phyloP scores from a whole-genome alignment of 2,797 vertebrate genomes.

The Hypotaenidia okinawae region DNA sequence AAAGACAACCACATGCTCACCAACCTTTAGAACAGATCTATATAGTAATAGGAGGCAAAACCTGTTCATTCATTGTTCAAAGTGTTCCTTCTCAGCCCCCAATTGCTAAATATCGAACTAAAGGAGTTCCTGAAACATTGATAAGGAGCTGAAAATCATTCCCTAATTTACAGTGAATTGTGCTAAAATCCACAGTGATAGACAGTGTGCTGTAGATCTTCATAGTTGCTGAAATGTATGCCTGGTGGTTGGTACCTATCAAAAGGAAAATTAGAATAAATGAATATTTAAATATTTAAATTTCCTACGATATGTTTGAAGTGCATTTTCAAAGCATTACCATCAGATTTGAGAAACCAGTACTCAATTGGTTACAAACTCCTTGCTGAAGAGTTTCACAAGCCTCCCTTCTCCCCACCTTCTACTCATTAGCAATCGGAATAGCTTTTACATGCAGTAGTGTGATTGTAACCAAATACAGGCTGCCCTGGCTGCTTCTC shows the following conservation, averaged over 20 bases:
- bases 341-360: constrained; percentile 70
- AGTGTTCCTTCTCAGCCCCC: constrained; percentile 43
- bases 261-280: constrained; percentile 79
- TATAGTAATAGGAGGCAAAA: background rate
- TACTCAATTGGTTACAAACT: constrained; percentile 58
- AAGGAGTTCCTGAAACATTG: constrained; percentile 63
- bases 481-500: constrained; percentile 31
- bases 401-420: constrained; percentile 51
- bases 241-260: constrained; percentile 70
- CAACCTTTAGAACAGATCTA: background rate
- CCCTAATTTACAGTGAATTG: constrained; percentile 70
- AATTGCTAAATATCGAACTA: constrained; percentile 56
- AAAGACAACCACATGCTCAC: background rate
- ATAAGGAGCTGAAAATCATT: constrained; percentile 68
- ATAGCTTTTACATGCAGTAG: constrained; percentile 29
- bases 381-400: constrained; percentile 29
- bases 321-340: constrained; percentile 76
- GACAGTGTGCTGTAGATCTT: constrained; percentile 69
- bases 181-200: constrained; percentile 63
- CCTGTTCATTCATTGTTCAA: constrained; percentile 44
- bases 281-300: constrained; percentile 84
- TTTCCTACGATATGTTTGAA: constrained; percentile 73
- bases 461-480: constrained; percentile 56
- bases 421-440: constrained; percentile 31
- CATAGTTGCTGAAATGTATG: constrained; percentile 66